Evolutionary conservation across 2,797 vertebrate species (phyloP), one percentile per base, ranked within the genome.

Genomic region (Anableps anableps): DNA sequence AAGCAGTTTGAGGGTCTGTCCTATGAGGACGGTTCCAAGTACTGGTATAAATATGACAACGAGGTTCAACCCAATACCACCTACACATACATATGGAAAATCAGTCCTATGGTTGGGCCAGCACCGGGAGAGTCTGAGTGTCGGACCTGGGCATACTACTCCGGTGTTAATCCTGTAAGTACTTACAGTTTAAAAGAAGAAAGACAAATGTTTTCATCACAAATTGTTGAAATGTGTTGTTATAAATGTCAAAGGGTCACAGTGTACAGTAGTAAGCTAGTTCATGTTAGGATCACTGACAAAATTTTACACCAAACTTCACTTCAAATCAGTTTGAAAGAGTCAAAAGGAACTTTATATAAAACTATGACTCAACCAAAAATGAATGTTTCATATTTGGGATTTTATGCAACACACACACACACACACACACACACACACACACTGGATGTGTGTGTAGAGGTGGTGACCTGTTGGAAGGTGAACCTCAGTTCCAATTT

Each of bases 141-240:
- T 86, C 96, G 96, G 62, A 96, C 96, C 3, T 99, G 98, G 98
- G 90, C 96, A 75, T 99, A 99, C 91, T 98, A 99, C 82, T 99
- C 98, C 0, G 97, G 96, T 0, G 95, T 98, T 78, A 97, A 97
- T 92, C 92, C 96, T 89, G 99, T 99, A 95, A 95, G 97, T 93
- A 13, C 36, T 50, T 55, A 9, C 41, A 21, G 34, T 43, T 51
- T 34, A 23, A 0, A 26, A 50, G 48, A 26, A 26, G 5, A 53
- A 43, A n/a, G 41, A 36, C 51, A 7, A 38, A 45, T 3, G 2
- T 3, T 50, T 50, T 50, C 48, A 50, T 5, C 14, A 66, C 17
- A 3, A 5, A 64, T 13, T 51, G 0, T 14, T 41, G 9, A 1
- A 48, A 79, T 45, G 58, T 13, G 0, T 51, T 34, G 23, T 53